Percentiles rank a stretch among this genome's conserved stretches.
Conservation (phyloP, 2,888 invertebrate genomes). For the Cepaea hortensis region DNA sequence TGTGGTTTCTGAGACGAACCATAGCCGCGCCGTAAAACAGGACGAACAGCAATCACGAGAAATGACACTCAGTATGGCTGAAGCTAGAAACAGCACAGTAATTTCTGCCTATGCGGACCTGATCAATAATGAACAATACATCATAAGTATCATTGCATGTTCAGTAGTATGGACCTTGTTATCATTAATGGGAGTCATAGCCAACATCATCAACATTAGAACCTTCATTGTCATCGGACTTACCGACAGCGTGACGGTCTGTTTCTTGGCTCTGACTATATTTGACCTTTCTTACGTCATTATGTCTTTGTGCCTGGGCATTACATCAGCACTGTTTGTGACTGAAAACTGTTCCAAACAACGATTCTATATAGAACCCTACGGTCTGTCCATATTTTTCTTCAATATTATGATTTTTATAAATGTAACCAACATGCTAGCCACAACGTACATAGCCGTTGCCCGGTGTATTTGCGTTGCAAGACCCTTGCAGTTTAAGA, state of each 20-base stretch:
- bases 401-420: not conserved
- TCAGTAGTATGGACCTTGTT: not conserved
- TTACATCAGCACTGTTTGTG: not conserved
- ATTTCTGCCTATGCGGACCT: not conserved
- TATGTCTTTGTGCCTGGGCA: not conserved
- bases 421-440: not conserved
- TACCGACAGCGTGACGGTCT: not conserved
- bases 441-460: conserved; percentile 23
- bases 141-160: not conserved
- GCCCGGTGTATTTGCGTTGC: conserved; percentile 8
- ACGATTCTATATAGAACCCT: not conserved
- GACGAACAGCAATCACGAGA: no score
- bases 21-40: no score
- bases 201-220: conserved; percentile 24
- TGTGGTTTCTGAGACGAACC: no score
- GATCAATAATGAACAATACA: not conserved
- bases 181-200: not conserved
- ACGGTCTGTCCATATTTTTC: not conserved
- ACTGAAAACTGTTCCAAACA: not conserved
- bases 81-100: not conserved
- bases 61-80: no score
- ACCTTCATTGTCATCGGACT: not conserved
- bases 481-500: conserved; percentile 2
- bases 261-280: conserved; percentile 6
- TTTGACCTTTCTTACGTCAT: not conserved